Percentiles rank a stretch among this genome's conserved stretches.
Evolutionary conservation across 2,113 vertebrate species (phyloP).

Genomic region (Mola mola): DNA sequence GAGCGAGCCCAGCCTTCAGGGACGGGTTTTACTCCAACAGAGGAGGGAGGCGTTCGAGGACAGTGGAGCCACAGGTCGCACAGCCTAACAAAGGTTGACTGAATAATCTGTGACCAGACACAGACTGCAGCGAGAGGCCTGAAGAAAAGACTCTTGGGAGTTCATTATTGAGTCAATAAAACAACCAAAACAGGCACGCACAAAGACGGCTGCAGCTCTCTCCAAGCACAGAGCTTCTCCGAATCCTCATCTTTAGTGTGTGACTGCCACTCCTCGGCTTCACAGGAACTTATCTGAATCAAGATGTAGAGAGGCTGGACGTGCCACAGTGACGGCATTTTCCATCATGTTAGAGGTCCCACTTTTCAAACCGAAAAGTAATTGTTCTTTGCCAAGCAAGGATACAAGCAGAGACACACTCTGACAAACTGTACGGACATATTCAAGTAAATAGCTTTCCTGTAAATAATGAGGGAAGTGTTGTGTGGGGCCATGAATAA

Average conservation of each 20-base stretch:
- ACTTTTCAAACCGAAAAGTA: slow-evolving; percentile 36
- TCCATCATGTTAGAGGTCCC: slow-evolving; percentile 56
- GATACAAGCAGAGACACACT: too few species aligned
- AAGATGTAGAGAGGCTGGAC: slow-evolving; percentile 8
- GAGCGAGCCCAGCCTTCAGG: slow-evolving; percentile 23
- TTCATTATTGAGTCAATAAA: slow-evolving; percentile 41
- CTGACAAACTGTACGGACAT: too few species aligned
- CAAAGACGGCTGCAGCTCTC: slow-evolving; percentile 17
- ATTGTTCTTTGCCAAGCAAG: slow-evolving; percentile 59
- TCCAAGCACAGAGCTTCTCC: slow-evolving; percentile 8
- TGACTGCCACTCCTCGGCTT: slow-evolving; percentile 3
- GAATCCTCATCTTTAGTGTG: slow-evolving; percentile 8
- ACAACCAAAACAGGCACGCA: slow-evolving; percentile 5
- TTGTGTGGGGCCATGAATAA: slow-evolving; percentile 14
- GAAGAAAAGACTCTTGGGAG: slow-evolving; percentile 24
- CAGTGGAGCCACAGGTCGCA: slow-evolving; percentile 4
- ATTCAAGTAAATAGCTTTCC: slow-evolving; percentile 6
- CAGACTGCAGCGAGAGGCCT: slow-evolving; percentile 15
- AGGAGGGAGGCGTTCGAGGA: slow-evolving; percentile 13
- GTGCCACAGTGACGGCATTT: slow-evolving; percentile 38
- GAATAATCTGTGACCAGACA: slow-evolving; percentile 41
- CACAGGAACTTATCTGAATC: slow-evolving; percentile 11
- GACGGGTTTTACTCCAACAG: slow-evolving; percentile 24
- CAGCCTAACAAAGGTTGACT: slow-evolving; percentile 20
- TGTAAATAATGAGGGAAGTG: slow-evolving; percentile 48